Evolutionary conservation across 1,140 invertebrate genomes (phyloP), one percentile per base, ranked within the genome.

Genomic region (Procambarus virginalis): DNA sequence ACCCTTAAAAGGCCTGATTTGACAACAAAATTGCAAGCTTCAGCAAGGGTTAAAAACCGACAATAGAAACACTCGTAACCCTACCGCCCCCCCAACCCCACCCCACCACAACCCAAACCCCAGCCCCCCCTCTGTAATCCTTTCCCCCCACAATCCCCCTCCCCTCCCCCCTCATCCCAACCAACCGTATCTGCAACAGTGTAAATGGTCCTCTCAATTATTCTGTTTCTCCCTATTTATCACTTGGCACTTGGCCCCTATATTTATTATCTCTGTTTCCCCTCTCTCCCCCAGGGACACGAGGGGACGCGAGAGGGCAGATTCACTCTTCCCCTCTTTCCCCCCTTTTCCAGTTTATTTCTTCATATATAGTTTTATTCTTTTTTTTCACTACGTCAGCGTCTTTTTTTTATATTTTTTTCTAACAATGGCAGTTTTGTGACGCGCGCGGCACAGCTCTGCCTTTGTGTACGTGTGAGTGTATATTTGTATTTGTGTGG

Each of bases 221-320:
- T 87, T 87, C 86, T 68, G 76, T 87, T 87, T 81, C 46, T 34
- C 86, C 77, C 86, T 87, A 81, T 81, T 87, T 87, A 87, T 87
- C 86, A 87, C 86, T 80, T 87, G 86, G 45, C 86, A 87, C 86
- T 87, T 87, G 86, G 49, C 86, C 86, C 60, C 78, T 87, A 51
- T 87, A 87, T 87, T 87, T 87, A 87, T 87, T 87, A 87, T 87
- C 86, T 45, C 64, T 80, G 68, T 84, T 81, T 64, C 77, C 86
- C 86, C 86, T 87, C 78, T 49, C 48, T 87, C 86, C 86, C 86
- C 79, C 49, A 60, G 78, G 84, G 75, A n/a, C 17, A 20, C 12
- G 84, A 85, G 84, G 84, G 84, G 84, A 85, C n/a, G 64, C 55
- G 9, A 64, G 60, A 64, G 60, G 12, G 60, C 60, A 64, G 60